Evolutionary conservation across 2,797 vertebrate genomes (phyloP).

Genomic region (Malurus splendens): DNA sequence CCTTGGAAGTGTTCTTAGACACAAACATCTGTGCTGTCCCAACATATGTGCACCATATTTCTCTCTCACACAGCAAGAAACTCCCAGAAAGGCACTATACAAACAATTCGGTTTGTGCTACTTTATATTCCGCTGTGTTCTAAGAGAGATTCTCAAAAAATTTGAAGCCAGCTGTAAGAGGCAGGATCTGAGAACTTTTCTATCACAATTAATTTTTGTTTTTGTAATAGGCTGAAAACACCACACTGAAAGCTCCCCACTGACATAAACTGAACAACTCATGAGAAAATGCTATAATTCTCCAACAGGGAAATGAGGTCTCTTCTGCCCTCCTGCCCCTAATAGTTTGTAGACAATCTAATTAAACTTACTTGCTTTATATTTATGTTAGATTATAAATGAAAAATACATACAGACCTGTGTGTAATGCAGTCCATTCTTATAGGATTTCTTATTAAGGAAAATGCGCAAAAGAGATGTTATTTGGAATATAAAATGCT

Average conservation of each 20-base stretch:
- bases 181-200: background rate
- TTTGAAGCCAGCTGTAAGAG: background rate
- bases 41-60: background rate
- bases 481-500: background rate
- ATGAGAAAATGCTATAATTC: background rate
- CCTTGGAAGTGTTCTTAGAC: background rate
- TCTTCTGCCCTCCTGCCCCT: background rate
- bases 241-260: accelerated
- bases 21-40: background rate
- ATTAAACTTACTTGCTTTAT: background rate
- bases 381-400: background rate
- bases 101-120: background rate
- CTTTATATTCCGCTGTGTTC: background rate
- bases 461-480: background rate
- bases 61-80: background rate
- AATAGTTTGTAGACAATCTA: background rate
- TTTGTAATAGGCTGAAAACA: background rate
- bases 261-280: background rate
- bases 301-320: background rate
- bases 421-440: background rate
- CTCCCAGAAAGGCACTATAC: background rate
- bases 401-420: background rate
- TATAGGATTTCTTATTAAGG: background rate
- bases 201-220: background rate
- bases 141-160: background rate